Percentiles rank a stretch among this genome's conserved stretches.
Conservation (phyloP, 1,140 invertebrate genomes). For the Ephestia elutella region DNA sequence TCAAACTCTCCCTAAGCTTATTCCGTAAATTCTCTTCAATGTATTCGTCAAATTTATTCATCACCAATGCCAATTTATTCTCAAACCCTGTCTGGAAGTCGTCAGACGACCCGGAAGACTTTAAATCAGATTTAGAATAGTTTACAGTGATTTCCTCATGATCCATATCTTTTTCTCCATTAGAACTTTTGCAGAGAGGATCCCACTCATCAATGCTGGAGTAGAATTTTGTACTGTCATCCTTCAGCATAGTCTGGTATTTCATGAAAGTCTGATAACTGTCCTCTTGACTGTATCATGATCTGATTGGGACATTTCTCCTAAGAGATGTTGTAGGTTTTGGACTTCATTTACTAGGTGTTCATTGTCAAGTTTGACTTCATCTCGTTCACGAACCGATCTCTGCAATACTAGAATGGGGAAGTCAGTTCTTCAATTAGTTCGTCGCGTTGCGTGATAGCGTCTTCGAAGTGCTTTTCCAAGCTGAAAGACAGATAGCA, state of each 20-base stretch:
- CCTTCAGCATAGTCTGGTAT: constrained; percentile 63
- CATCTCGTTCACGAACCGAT: constrained; percentile 74
- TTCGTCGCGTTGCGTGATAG: constrained; percentile 75
- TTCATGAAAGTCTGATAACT: constrained; percentile 65
- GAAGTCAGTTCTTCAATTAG: constrained; percentile 77
- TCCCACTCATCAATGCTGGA: constrained; percentile 56
- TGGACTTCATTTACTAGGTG: constrained; percentile 77
- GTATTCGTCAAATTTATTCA: constrained; percentile 61
- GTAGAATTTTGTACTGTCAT: constrained; percentile 60
- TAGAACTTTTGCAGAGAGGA: constrained; percentile 51
- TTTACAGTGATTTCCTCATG: constrained; percentile 60
- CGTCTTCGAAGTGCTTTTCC: constrained; percentile 77
- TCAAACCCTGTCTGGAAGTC: constrained; percentile 57
- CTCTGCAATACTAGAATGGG: constrained; percentile 77
- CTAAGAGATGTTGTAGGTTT: constrained; percentile 75
- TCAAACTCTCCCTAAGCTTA: constrained; percentile 71
- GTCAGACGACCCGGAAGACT: constrained; percentile 47
- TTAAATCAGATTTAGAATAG: constrained; percentile 57
- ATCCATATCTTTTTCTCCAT: constrained; percentile 63
- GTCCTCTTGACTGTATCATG: constrained; percentile 66
- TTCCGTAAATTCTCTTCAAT: constrained; percentile 60
- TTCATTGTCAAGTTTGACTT: constrained; percentile 76
- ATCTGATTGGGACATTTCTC: constrained; percentile 68
- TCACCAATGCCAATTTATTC: constrained; percentile 49
- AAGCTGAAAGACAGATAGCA: constrained; percentile 73